These are phyloP conservation scores for Eristalis intricaria DNA, from an alignment of 2,888 invertebrate species.

Conservation along the genomic window DNA sequence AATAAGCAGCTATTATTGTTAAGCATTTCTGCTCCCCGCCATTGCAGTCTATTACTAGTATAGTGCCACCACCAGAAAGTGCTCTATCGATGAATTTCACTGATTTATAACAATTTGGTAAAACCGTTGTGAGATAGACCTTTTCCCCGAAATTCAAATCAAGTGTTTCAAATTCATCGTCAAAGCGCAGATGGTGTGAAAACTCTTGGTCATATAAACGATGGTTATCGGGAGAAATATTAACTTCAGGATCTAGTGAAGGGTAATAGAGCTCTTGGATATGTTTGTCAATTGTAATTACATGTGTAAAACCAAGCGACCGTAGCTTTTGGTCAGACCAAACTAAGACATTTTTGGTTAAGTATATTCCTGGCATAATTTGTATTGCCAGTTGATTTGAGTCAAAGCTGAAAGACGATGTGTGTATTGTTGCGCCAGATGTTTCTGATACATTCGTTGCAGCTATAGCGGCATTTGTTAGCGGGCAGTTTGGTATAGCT, in stretches of 20 bases:
- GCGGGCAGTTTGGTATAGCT: slow-evolving; percentile 40
- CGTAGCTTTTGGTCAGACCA: slow-evolving; percentile 75
- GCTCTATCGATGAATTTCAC: slow-evolving; percentile 77
- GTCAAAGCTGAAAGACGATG: slow-evolving; percentile 12
- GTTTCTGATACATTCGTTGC: slow-evolving; percentile 17
- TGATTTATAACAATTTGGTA: slow-evolving; percentile 77
- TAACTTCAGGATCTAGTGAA: slow-evolving; percentile 18
- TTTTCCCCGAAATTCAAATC: slow-evolving; percentile 77
- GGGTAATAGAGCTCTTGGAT: slow-evolving; percentile 75
- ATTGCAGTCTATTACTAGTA: slow-evolving; percentile 76
- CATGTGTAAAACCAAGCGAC: slow-evolving; percentile 75
- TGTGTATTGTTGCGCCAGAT: not conserved
- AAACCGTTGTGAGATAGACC: slow-evolving; percentile 76
- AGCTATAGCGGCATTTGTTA: slow-evolving; percentile 28
- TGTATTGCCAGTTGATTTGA: slow-evolving; percentile 72
- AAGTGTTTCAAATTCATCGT: slow-evolving; percentile 74
- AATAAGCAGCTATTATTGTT: slow-evolving; percentile 76
- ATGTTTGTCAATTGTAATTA: slow-evolving; percentile 77
- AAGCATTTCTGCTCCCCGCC: slow-evolving; percentile 77
- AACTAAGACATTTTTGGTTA: slow-evolving; percentile 74
- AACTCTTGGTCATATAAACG: slow-evolving; percentile 12
- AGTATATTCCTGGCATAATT: slow-evolving; percentile 76
- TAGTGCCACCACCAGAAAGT: slow-evolving; percentile 73
- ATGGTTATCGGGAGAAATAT: slow-evolving; percentile 48
- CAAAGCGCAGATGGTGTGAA: slow-evolving; percentile 66